Base-by-base conservation (phyloP, 1,140 invertebrate species). In the Ganaspis sp. region DNA sequence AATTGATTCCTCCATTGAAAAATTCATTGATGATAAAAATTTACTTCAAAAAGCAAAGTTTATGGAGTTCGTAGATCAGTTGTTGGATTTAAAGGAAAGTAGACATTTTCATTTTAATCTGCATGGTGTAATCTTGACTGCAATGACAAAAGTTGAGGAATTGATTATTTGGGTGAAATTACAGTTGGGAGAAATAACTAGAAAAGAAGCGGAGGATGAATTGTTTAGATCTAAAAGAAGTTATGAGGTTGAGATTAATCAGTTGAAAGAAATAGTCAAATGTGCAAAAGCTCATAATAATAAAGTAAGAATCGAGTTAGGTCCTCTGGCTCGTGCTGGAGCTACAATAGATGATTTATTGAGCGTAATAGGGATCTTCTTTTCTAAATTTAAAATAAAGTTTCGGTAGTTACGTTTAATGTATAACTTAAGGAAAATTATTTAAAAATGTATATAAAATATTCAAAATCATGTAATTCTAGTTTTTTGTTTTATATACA, bases 51-150 rank as follows among this genome's bases (percentile, higher is more conserved):
- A 64, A 23, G 54, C 54, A 15, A 26, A 64, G 6, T 64, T 64
- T 64, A 64, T 64, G 54, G 54, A 64, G 29, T 64, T 64, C 15
- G 54, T 64, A 5, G 54, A 64, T 64, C 54, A 64, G 21, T 64
- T 64, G 23, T 64, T 64, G 15, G 23, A 64, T 29, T 29, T 64
- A 0, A 64, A 64, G 15, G 54, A 64, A 23, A 64, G 54, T 64
- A 23, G 54, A 15, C 54, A 64, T 64, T 64, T 64, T 64, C 19
- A 64, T 26, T 64, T 64, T 64, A 26, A 64, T 64, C 29, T 64
- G 29, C 54, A 29, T 23, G 54, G 54, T 64, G 29, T 64, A 26
- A 64, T 64, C 15, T 64, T 64, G 54, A 64, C 54, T 9, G 54
- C 21, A 64, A 15, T 64, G 21, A 64, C 54, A 15, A 64, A 26